Evolutionary conservation across 2,888 invertebrate genomes (phyloP).

Genomic region (Orthosia gracilis): DNA sequence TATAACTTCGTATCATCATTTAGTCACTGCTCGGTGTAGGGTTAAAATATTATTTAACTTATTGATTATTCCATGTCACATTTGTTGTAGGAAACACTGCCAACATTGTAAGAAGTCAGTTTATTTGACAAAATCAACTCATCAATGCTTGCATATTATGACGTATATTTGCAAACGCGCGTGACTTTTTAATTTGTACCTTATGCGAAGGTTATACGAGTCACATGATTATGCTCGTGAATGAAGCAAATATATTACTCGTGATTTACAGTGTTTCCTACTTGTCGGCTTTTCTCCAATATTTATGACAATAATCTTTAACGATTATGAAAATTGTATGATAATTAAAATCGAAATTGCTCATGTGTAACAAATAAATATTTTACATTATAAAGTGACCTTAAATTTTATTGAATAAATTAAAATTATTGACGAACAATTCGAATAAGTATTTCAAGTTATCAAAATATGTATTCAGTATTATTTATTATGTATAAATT

Average conservation of each 20-base stretch:
- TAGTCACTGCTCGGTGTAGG: constrained; percentile 77
- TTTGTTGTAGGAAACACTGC: constrained; percentile 50
- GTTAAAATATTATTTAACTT: constrained; percentile 61
- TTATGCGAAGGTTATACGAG: constrained; percentile 21
- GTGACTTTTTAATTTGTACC: constrained; percentile 32
- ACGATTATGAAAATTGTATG: constrained; percentile 56
- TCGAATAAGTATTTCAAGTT: constrained; percentile 48
- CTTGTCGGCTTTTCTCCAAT: constrained; percentile 42
- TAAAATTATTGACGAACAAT: constrained; percentile 58
- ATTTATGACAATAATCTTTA: constrained; percentile 65
- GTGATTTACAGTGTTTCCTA: constrained; percentile 48
- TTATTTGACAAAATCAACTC: constrained; percentile 6
- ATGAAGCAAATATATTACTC: constrained; percentile 3
- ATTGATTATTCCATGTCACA: constrained; percentile 61
- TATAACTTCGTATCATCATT: constrained; percentile 67
- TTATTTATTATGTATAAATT: constrained; percentile 55
- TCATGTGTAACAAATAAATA: constrained; percentile 67
- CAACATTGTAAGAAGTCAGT: constrained; percentile 8
- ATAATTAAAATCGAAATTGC: constrained; percentile 72
- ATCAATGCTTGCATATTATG: background rate
- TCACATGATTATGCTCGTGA: background rate
- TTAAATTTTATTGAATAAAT: constrained; percentile 68
- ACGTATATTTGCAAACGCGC: background rate
- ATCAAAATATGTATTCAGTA: constrained; percentile 62
- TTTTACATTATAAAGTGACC: constrained; percentile 74